Percentiles rank a stretch among this genome's conserved stretches.
Conservation (phyloP, 2,113 vertebrate species). For the Tragelaphus buxtoni region DNA sequence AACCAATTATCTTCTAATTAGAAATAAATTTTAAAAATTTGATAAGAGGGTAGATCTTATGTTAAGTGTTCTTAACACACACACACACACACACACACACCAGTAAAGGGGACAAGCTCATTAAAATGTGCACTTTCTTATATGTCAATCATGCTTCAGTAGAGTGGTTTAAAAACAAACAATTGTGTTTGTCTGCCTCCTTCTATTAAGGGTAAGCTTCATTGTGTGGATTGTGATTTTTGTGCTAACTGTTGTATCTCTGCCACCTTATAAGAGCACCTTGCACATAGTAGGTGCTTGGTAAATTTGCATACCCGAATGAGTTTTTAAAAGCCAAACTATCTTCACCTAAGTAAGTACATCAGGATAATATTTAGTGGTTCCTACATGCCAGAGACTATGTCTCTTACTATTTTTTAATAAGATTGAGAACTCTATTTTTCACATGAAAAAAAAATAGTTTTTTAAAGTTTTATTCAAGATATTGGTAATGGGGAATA, state of each 20-base stretch:
- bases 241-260: background rate
- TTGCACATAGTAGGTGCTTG: background rate
- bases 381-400: background rate
- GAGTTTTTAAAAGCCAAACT: conserved; percentile 17
- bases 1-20: background rate
- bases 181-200: background rate
- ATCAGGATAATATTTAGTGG: background rate
- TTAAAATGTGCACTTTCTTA: background rate
- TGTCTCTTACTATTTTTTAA: conserved; percentile 26
- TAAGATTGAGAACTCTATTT: background rate
- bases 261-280: background rate
- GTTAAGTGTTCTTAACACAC: background rate
- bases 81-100: background rate
- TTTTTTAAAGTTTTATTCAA: background rate
- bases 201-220: background rate
- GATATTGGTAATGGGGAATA: background rate
- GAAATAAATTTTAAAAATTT: background rate
- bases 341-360: background rate
- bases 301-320: background rate
- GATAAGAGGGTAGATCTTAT: background rate
- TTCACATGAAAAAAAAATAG: background rate
- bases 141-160: background rate
- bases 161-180: background rate
- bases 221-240: background rate
- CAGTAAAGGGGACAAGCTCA: background rate